Percentiles rank a stretch among this genome's conserved stretches.
Evolutionary conservation across 2,797 vertebrate species (phyloP).

Genomic region (Chaetophractus vellerosus): DNA sequence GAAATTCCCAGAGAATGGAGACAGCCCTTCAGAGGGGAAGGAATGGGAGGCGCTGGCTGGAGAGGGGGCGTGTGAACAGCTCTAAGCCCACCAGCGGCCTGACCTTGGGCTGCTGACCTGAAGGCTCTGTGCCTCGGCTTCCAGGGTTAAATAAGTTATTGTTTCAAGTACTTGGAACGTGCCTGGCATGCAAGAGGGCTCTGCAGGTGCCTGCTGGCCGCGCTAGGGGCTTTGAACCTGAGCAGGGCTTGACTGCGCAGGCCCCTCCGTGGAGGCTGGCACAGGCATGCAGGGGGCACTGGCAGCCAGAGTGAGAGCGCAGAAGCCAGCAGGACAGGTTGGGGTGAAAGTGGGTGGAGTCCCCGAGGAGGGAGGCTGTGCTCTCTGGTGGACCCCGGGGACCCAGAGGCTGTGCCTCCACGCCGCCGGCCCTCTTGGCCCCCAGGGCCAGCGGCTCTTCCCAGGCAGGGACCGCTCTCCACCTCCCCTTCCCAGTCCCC

Average conservation of each 20-base stretch:
- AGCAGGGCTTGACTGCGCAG: neutral
- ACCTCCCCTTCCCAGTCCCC: constrained; percentile 67
- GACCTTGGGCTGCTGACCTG: neutral
- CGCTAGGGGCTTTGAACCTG: neutral
- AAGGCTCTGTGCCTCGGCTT: neutral
- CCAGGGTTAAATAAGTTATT: neutral
- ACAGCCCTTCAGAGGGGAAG: neutral
- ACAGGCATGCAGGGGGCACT: neutral
- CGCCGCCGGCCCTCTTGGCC: neutral
- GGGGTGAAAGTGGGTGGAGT: neutral
- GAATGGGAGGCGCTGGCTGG: neutral
- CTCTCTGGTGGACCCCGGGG: accelerated
- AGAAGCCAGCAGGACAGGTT: neutral
- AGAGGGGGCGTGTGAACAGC: neutral
- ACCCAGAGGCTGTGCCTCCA: too few species aligned
- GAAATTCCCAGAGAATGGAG: neutral
- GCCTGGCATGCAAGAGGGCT: neutral
- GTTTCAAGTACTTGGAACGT: too few species aligned
- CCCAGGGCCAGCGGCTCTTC: neutral
- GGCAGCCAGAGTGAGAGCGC: neutral
- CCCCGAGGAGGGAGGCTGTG: neutral
- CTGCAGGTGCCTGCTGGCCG: neutral
- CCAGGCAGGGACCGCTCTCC: neutral
- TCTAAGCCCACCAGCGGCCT: accelerated
- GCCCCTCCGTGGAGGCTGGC: neutral